Percentiles rank a stretch among this genome's conserved stretches.
Evolutionary conservation across 1,140 invertebrate species (phyloP).

Genomic region (Pseudomyrmex concolor): DNA sequence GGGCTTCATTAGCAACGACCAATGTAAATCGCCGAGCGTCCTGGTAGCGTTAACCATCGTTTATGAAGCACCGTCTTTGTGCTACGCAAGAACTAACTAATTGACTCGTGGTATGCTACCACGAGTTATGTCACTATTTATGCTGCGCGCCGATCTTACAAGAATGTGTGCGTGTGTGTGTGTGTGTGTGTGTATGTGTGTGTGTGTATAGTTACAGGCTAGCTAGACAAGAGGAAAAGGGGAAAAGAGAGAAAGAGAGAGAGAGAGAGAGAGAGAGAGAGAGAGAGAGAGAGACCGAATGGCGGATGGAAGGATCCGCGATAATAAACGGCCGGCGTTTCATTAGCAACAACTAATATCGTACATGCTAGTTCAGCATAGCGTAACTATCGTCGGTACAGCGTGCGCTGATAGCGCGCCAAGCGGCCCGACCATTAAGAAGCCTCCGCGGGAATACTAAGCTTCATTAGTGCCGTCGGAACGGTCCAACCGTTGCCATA

Average conservation of each 20-base stretch:
- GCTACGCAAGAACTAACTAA: constrained; percentile 63
- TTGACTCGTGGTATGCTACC: constrained; percentile 69
- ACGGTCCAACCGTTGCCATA: background rate
- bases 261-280: background rate
- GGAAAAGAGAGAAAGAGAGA: too few relatives aligned
- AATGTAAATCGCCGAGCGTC: constrained; percentile 40
- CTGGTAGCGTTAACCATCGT: constrained; percentile 56
- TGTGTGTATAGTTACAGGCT: too few relatives aligned
- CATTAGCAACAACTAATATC: constrained; percentile 73
- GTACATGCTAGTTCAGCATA: constrained; percentile 68
- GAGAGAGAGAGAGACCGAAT: constrained; percentile 8
- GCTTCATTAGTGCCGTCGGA: constrained; percentile 59
- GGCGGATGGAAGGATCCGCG: constrained; percentile 6
- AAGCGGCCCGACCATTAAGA: constrained; percentile 63
- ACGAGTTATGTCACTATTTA: constrained; percentile 75
- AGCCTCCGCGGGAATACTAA: constrained; percentile 57
- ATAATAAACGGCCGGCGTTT: constrained; percentile 70
- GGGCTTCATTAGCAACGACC: constrained; percentile 67
- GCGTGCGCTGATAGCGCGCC: constrained; percentile 58
- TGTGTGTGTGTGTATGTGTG: background rate
- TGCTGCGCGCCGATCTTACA: constrained; percentile 48
- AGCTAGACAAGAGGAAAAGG: too few relatives aligned
- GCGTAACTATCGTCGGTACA: constrained; percentile 70
- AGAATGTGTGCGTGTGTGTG: constrained; percentile 11
- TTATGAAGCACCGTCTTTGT: constrained; percentile 63